These are phyloP conservation scores for Drosophila austrosaltans DNA, from an alignment of 2,888 invertebrate genomes.

Conservation along the genomic window DNA sequence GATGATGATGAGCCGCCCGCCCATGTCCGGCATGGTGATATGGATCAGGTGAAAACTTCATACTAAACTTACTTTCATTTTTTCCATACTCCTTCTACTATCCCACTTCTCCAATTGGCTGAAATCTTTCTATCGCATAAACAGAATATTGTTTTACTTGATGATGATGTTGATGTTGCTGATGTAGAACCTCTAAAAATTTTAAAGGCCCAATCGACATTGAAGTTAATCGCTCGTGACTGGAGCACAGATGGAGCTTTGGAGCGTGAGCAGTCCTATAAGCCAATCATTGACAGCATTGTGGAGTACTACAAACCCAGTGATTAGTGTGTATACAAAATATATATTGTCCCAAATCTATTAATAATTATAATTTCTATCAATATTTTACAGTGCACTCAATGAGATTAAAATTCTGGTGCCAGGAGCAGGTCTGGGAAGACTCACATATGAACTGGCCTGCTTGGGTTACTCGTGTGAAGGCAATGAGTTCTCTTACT, in stretches of 20 bases:
- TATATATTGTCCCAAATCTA: neutral
- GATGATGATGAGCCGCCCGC: conserved; percentile 58
- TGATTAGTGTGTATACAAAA: conserved; percentile 84
- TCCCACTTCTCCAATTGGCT: conserved; percentile 22
- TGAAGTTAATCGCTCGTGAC: conserved; percentile 98
- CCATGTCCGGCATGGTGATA: conserved; percentile 80
- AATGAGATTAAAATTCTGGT: conserved; percentile 90
- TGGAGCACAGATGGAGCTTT: conserved; percentile 94
- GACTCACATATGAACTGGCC: conserved; percentile 97
- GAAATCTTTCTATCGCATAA: conserved; percentile 36
- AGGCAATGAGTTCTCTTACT: conserved; percentile 98
- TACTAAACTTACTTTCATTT: neutral
- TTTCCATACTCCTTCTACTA: neutral
- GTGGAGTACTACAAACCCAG: conserved; percentile 88
- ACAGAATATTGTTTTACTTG: conserved; percentile 50
- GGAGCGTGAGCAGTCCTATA: conserved; percentile 94
- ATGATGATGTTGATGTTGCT: conserved; percentile 50
- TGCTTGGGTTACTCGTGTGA: conserved; percentile 94
- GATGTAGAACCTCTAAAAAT: conserved; percentile 83
- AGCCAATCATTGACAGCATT: conserved; percentile 94
- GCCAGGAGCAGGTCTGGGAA: conserved; percentile 97
- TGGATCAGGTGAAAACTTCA: conserved; percentile 78
- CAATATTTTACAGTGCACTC: conserved; percentile 64
- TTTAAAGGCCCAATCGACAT: conserved; percentile 93
- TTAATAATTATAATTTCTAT: neutral